Conservation (phyloP, 1,140 invertebrate genomes). For the Papilio dardanus region DNA sequence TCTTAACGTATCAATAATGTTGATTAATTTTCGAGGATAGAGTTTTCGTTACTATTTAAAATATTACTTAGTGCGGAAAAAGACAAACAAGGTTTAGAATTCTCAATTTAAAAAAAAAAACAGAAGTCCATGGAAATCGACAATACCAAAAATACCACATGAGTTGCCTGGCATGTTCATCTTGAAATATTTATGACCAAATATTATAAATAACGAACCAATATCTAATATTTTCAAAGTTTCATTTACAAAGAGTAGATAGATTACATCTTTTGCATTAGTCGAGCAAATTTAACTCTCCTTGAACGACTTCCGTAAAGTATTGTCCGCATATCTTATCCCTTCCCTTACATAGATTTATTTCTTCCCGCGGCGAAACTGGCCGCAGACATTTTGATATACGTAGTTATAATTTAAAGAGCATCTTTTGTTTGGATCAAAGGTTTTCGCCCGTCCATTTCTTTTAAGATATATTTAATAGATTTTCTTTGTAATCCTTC, state of each 20-base stretch:
- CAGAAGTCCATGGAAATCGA: no score
- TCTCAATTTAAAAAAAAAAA: no score
- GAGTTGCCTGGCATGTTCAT: no score
- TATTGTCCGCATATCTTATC: slow-evolving; percentile 61
- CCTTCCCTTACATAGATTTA: slow-evolving; percentile 59
- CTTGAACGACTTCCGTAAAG: slow-evolving; percentile 56
- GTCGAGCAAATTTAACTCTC: slow-evolving; percentile 52
- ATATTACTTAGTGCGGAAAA: no score
- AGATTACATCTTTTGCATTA: slow-evolving; percentile 62
- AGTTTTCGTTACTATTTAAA: no score
- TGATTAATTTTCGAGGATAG: no score
- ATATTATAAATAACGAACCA: neutral
- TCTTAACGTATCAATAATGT: no score
- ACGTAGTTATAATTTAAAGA: slow-evolving; percentile 13
- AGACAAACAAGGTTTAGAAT: no score
- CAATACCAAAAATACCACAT: no score
- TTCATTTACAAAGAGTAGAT: neutral
- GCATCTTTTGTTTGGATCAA: slow-evolving; percentile 5
- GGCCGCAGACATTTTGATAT: slow-evolving; percentile 16
- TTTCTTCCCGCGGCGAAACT: slow-evolving; percentile 39
- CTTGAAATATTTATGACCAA: no score
- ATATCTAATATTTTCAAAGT: neutral
- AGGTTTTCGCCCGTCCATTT: neutral
- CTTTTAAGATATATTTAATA: neutral
- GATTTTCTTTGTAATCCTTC: slow-evolving; percentile 19